phyloP scores from a whole-genome alignment of 2,113 vertebrate species.

The Burhinus bistriatus region DNA sequence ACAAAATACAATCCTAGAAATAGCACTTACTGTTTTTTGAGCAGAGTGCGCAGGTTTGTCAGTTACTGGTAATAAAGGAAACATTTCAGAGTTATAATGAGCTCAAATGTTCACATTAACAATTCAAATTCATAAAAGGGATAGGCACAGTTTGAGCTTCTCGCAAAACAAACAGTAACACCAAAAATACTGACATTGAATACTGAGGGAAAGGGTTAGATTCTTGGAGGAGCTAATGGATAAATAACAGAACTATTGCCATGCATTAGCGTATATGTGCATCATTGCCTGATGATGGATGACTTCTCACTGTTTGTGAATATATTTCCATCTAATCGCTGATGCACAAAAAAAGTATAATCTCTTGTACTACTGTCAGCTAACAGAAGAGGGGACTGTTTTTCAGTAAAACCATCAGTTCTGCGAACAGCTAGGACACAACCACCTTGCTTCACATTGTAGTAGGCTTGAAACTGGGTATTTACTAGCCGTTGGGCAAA shows the following conservation, averaged over 20 bases:
- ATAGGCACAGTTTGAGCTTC: neutral
- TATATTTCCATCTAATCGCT: neutral
- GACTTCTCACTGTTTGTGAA: neutral
- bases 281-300: neutral
- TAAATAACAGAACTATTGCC: neutral
- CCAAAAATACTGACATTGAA: neutral
- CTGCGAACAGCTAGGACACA: neutral
- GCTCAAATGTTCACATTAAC: conserved; percentile 31
- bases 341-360: neutral
- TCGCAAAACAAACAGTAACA: neutral
- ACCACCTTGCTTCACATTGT: neutral
- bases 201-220: neutral
- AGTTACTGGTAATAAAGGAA: conserved; percentile 52
- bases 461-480: neutral
- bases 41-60: neutral
- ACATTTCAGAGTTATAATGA: conserved; percentile 47
- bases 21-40: conserved; percentile 3
- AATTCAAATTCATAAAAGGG: conserved; percentile 33
- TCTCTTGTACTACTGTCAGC: neutral
- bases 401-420: neutral
- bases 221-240: neutral
- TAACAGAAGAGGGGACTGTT: conserved; percentile 20
- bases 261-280: neutral
- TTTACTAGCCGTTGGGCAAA: neutral
- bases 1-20: conserved; percentile 44